phyloP scores from a whole-genome alignment of 2,888 invertebrate genomes.

The Rhingia campestris region DNA sequence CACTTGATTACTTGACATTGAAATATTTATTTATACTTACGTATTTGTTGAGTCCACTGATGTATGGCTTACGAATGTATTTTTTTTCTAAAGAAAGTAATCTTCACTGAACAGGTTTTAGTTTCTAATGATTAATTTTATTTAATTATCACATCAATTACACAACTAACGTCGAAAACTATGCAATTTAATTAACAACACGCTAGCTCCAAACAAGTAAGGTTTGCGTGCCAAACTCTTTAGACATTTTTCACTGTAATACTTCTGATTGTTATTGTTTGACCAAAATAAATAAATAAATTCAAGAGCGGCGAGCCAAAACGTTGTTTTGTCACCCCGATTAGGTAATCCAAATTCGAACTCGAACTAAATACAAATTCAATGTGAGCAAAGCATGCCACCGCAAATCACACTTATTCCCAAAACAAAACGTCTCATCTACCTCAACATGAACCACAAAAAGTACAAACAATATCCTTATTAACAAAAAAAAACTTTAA shows the following conservation, averaged over 20 bases:
- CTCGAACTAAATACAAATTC: slow-evolving; percentile 41
- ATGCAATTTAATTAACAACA: neutral
- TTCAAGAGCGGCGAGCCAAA: slow-evolving; percentile 35
- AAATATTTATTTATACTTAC: no score
- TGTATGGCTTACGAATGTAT: no score
- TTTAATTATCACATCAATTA: neutral
- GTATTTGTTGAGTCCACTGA: no score
- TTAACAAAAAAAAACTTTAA: neutral
- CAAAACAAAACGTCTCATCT: slow-evolving; percentile 39
- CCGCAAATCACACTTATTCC: slow-evolving; percentile 32
- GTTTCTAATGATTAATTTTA: no score
- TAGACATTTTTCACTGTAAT: slow-evolving; percentile 37
- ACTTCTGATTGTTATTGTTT: slow-evolving; percentile 44
- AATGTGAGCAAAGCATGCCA: slow-evolving; percentile 35
- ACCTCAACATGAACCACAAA: slow-evolving; percentile 61
- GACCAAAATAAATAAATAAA: slow-evolving; percentile 36
- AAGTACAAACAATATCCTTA: slow-evolving; percentile 4
- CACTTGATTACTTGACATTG: no score
- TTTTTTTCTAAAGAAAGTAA: no score
- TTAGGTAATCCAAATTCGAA: slow-evolving; percentile 61
- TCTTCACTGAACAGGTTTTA: no score
- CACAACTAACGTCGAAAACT: neutral
- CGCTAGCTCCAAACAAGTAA: slow-evolving; percentile 6
- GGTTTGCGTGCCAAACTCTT: slow-evolving; percentile 36
- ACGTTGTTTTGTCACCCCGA: slow-evolving; percentile 56